Conservation (phyloP, 1,140 invertebrate genomes). For the Helicoverpa zea region DNA sequence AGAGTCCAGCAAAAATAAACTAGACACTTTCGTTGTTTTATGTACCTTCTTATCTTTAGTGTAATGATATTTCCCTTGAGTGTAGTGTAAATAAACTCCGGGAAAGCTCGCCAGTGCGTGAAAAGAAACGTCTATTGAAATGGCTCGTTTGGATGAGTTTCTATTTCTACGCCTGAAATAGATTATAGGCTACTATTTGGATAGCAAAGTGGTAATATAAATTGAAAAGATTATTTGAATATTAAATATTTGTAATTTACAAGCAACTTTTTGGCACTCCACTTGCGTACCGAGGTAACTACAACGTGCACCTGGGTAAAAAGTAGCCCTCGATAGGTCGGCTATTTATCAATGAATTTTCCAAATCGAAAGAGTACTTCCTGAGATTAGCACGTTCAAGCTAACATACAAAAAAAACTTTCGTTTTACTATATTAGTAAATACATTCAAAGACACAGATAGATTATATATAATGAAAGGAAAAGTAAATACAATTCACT, state of each 20-base stretch:
- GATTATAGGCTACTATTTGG: not conserved
- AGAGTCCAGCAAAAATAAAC: not conserved
- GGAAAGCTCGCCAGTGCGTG: conserved; percentile 8
- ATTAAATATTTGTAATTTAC: not conserved
- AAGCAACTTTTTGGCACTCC: too few species aligned
- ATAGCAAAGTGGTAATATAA: not conserved
- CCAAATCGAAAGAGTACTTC: too few species aligned
- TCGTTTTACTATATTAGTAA: too few species aligned
- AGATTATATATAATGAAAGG: too few species aligned
- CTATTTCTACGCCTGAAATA: conserved; percentile 19
- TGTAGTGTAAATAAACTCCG: conserved; percentile 37
- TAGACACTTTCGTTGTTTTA: not conserved
- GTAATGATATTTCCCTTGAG: conserved; percentile 23
- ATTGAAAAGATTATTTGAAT: not conserved
- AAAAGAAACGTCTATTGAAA: conserved; percentile 24
- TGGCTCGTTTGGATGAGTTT: conserved; percentile 35
- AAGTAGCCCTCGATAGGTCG: too few species aligned
- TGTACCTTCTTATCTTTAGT: not conserved
- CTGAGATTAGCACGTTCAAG: too few species aligned
- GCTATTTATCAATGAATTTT: too few species aligned
- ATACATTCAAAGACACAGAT: too few species aligned
- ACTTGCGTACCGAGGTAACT: too few species aligned
- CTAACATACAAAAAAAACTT: too few species aligned
- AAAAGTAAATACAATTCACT: too few species aligned
- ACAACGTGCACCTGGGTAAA: too few species aligned